A percentile compares a stretch with the other conserved stretches of the same genome.
Evolutionary conservation across 92 coral and sea anemone genomes (phyloP).

Genomic region (Paragorgia papillata): DNA sequence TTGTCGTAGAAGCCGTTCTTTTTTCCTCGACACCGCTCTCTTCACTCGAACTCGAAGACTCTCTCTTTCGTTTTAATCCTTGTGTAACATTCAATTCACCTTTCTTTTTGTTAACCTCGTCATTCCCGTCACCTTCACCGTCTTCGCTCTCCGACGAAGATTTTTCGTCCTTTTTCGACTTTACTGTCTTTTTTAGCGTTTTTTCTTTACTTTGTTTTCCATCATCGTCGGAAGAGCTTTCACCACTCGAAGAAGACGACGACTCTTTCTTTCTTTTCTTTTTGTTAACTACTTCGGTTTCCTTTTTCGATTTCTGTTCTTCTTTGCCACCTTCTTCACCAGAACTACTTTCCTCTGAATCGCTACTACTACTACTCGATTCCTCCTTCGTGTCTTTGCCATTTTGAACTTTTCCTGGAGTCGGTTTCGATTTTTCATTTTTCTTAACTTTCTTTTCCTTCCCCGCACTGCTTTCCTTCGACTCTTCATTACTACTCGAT

Average conservation of each 20-base stretch:
- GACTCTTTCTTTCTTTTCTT: background rate
- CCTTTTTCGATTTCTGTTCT: background rate
- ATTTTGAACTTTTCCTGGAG: background rate
- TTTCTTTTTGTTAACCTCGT: background rate
- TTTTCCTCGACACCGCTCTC: constrained; percentile 9
- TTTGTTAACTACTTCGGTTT: background rate
- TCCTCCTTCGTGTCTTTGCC: background rate
- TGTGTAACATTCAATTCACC: constrained; percentile 1
- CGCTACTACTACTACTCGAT: background rate
- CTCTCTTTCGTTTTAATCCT: constrained; percentile 25
- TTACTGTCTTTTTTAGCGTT: background rate
- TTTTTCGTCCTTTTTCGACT: background rate
- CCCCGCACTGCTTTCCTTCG: no score
- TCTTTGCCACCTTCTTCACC: background rate
- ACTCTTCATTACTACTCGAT: no score
- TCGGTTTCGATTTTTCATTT: background rate
- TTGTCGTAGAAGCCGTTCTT: background rate
- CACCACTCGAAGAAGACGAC: background rate
- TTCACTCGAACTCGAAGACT: constrained; percentile 48
- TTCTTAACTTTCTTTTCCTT: constrained; percentile 15
- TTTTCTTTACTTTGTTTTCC: background rate
- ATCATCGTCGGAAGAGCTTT: background rate
- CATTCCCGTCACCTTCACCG: constrained; percentile 6
- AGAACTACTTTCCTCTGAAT: background rate
- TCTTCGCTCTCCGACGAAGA: constrained; percentile 14